Evolutionary conservation across 1,140 invertebrate genomes (phyloP), one percentile per base, ranked within the genome.

Genomic region (Hycleus cichorii): DNA sequence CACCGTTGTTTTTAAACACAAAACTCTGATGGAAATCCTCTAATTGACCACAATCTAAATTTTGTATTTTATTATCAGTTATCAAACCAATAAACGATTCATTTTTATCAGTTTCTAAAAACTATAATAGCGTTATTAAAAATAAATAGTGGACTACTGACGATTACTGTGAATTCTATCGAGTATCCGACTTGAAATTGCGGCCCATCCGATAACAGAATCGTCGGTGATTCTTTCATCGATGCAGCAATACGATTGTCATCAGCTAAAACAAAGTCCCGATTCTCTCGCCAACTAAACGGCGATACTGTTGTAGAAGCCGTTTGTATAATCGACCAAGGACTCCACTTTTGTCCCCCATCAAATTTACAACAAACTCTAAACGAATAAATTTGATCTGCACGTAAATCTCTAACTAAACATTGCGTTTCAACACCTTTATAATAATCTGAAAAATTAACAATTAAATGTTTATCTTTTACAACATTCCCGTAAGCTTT

Each of bases 301-400:
- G 59, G 59, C 18, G 62, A 64, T 10, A 69, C 39, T 5, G 50
- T 63, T 0, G 69, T 71, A 39, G 39, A 38, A 38, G 58, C 55
- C 1, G 64, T 58, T 63, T 68, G 58, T 26, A 66, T 57, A 25
- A 69, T 25, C 18, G 69, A 71, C 68, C 68, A 71, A 7, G 66
- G 66, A 49, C 63, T 69, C 66, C 66, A 71, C 3, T 64, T 54
- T 4, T 57, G 49, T 10, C 51, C 49, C n/a, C 68, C 68, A 47
- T 69, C 67, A 46, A 63, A 71, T 50, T 67, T 71, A 49, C 68
- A 69, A 58, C 66, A 63, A 10, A 71, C 66, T 45, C 68, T 54
- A 58, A 68, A 71, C 10, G 66, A 64, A 63, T 71, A 71, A 25
- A 53, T 43, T 55, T 69, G 58, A 46, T 59, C 62, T 26, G 61